A percentile compares a stretch with the other conserved stretches of the same genome.
These are phyloP conservation scores for Copidosoma floridanum DNA, from an alignment of 1,140 invertebrate genomes.

Conservation along the genomic window DNA sequence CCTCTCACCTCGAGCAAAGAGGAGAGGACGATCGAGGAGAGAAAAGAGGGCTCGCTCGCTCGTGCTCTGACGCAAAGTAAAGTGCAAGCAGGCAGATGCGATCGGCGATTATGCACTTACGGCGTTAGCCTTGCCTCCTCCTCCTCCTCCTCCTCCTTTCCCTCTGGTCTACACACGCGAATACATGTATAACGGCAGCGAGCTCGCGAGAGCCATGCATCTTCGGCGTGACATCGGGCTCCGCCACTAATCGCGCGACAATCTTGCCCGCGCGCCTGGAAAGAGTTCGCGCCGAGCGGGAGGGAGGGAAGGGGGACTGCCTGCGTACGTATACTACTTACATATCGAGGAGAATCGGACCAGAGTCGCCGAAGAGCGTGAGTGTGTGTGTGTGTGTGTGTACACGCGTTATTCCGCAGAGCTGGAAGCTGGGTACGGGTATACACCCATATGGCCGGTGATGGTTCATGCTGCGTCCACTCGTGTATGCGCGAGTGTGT, in stretches of 20 bases:
- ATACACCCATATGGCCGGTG: no score
- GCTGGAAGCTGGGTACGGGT: no score
- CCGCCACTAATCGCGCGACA: slow-evolving; percentile 55
- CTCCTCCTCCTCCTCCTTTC: neutral
- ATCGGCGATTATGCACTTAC: slow-evolving; percentile 58
- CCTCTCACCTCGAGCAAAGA: neutral
- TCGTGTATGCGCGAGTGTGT: slow-evolving; percentile 27
- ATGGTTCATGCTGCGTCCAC: no score
- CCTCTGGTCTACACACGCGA: neutral
- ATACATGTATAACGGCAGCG: slow-evolving; percentile 36
- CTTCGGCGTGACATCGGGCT: slow-evolving; percentile 52
- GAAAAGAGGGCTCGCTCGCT: neutral
- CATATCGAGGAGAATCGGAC: no score
- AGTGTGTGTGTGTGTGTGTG: neutral
- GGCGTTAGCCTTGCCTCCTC: slow-evolving; percentile 51
- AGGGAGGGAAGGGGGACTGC: no score
- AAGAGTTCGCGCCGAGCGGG: slow-evolving; percentile 27
- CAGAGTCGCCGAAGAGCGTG: neutral
- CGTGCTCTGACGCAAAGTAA: slow-evolving; percentile 46
- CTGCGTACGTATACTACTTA: no score
- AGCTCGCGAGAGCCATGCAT: slow-evolving; percentile 51
- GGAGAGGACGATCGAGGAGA: neutral
- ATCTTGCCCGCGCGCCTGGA: slow-evolving; percentile 43
- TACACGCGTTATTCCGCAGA: neutral
- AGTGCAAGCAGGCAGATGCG: slow-evolving; percentile 56